Conservation (phyloP, 2,888 invertebrate species). For the Gisinianus flammeolus region DNA sequence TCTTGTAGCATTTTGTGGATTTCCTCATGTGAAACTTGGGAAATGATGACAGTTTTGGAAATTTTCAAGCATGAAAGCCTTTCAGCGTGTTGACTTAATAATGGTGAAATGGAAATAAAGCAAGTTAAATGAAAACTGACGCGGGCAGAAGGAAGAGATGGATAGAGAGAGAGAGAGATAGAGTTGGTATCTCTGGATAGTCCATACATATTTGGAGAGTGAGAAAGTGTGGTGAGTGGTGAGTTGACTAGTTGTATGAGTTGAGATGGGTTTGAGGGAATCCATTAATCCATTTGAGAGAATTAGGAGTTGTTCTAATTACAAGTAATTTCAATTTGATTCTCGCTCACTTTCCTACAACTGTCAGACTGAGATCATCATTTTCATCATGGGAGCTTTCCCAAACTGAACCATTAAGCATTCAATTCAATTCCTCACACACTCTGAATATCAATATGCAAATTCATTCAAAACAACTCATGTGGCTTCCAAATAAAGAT, state of each 20-base stretch:
- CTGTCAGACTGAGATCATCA: conserved; percentile 35
- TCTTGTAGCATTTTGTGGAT: neutral
- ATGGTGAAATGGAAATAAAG: conserved; percentile 20
- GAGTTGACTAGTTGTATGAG: conserved; percentile 7
- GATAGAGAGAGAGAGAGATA: conserved; percentile 16
- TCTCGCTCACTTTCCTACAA: conserved; percentile 25
- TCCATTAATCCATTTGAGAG: conserved; percentile 39
- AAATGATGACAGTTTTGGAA: conserved; percentile 17
- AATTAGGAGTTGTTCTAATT: conserved; percentile 46
- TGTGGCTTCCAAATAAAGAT: no score
- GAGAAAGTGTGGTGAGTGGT: neutral
- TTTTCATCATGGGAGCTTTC: conserved; percentile 24
- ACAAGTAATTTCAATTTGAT: conserved; percentile 47
- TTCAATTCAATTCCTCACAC: neutral
- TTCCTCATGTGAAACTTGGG: neutral
- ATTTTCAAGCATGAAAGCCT: conserved; percentile 25
- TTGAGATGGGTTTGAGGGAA: conserved; percentile 26
- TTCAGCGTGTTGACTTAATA: conserved; percentile 26
- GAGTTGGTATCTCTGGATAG: neutral
- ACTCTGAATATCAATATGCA: no score
- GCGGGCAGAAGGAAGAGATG: conserved; percentile 30
- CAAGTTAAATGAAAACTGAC: conserved; percentile 38
- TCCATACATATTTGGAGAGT: neutral
- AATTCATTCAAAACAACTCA: no score
- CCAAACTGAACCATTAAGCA: conserved; percentile 6